These are phyloP conservation scores for Amiota minor DNA, from an alignment of 2,888 invertebrate genomes.

Conservation along the genomic window DNA sequence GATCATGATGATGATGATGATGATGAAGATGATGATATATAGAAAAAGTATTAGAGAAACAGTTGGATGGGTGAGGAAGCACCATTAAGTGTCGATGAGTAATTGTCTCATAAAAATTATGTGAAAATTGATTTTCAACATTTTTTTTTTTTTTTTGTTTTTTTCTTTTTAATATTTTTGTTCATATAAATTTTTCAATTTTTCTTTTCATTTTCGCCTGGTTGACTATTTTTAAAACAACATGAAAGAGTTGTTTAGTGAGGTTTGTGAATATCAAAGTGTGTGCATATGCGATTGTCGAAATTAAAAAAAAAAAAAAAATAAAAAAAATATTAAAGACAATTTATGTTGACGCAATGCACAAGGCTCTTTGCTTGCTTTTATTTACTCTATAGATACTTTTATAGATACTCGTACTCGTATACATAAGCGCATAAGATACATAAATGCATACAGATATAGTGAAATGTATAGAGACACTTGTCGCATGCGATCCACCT, in stretches of 20 bases:
- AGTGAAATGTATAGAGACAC: slow-evolving; percentile 42
- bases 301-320: slow-evolving; percentile 33
- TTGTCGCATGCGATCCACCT: slow-evolving; percentile 61
- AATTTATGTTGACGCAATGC: slow-evolving; percentile 31
- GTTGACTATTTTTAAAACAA: slow-evolving; percentile 49
- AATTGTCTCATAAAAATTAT: slow-evolving; percentile 67
- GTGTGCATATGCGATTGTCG: too few relatives aligned
- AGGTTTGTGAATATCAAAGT: neutral
- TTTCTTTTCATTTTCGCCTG: neutral
- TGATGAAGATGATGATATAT: neutral
- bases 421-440: neutral
- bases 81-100: slow-evolving; percentile 59
- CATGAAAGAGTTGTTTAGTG: neutral
- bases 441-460: slow-evolving; percentile 5
- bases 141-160: slow-evolving; percentile 38
- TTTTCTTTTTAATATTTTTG: slow-evolving; percentile 10
- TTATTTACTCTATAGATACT: slow-evolving; percentile 1
- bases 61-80: neutral
- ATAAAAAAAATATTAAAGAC: slow-evolving; percentile 37
- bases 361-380: slow-evolving; percentile 16
- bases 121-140: slow-evolving; percentile 66
- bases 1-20: neutral
- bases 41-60: neutral
- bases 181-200: slow-evolving; percentile 28
- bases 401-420: neutral